phyloP scores from a whole-genome alignment of 2,888 invertebrate genomes.

The Aleiodes testaceus region DNA sequence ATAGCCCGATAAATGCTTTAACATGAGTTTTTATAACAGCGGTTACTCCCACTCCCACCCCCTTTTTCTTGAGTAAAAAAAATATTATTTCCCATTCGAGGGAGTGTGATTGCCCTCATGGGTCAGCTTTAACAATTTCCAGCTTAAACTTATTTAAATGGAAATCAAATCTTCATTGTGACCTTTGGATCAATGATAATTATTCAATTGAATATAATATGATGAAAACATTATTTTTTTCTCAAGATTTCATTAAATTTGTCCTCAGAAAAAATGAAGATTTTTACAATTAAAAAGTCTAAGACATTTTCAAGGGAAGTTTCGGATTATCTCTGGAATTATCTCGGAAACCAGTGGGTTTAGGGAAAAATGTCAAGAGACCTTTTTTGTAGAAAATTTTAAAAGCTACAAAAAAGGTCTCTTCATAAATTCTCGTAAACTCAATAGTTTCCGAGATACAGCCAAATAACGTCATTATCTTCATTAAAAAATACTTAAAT shows the following conservation, averaged over 20 bases:
- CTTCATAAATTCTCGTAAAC: too few relatives aligned
- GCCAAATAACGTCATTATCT: too few relatives aligned
- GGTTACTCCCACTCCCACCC: conserved; percentile 33
- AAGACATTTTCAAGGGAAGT: too few relatives aligned
- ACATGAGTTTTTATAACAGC: conserved; percentile 49
- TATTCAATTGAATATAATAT: conserved; percentile 4
- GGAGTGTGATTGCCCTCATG: conserved; percentile 1
- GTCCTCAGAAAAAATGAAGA: neutral
- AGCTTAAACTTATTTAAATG: conserved; percentile 50
- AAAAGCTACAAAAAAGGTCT: too few relatives aligned
- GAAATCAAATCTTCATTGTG: conserved; percentile 50
- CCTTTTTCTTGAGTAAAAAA: conserved; percentile 34
- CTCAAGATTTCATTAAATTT: neutral
- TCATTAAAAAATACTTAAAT: too few relatives aligned
- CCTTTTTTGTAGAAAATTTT: too few relatives aligned
- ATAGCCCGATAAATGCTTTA: conserved; percentile 17
- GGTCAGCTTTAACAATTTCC: conserved; percentile 43
- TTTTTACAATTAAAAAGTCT: too few relatives aligned
- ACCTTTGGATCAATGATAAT: conserved; percentile 42
- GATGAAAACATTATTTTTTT: neutral
- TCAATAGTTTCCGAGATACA: too few relatives aligned
- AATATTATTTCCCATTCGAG: conserved; percentile 34
- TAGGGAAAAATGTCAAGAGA: too few relatives aligned
- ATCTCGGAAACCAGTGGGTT: too few relatives aligned
- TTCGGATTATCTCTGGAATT: too few relatives aligned